Conservation (phyloP, 2,888 invertebrate genomes). For the Philaethria dido region DNA sequence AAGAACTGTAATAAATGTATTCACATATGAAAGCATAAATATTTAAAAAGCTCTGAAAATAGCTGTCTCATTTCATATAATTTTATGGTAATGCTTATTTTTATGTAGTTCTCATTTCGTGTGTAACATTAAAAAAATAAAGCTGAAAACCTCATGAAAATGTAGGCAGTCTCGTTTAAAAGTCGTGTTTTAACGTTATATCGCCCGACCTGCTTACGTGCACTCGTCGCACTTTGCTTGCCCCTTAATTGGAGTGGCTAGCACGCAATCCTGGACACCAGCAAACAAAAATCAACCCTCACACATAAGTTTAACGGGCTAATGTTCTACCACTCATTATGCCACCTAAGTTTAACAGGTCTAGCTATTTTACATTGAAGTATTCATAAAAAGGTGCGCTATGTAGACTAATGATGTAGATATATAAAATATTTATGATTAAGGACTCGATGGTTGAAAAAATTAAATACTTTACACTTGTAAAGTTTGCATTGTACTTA, state of each 20-base stretch:
- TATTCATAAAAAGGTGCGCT: constrained; percentile 67
- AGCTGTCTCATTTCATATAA: constrained; percentile 28
- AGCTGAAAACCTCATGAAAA: constrained; percentile 43
- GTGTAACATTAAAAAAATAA: constrained; percentile 33
- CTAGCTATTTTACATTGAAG: constrained; percentile 67
- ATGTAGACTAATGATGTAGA: constrained; percentile 48
- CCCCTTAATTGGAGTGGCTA: constrained; percentile 77
- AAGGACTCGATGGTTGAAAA: constrained; percentile 15
- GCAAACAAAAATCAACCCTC: constrained; percentile 68
- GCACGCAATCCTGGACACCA: constrained; percentile 63
- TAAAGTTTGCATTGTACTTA: neutral
- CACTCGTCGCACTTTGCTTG: constrained; percentile 73
- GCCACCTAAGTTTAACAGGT: constrained; percentile 60
- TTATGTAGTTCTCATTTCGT: constrained; percentile 31
- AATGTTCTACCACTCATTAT: constrained; percentile 57
- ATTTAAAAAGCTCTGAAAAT: constrained; percentile 28
- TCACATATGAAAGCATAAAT: constrained; percentile 15
- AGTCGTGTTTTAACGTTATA: constrained; percentile 75
- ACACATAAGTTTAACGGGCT: constrained; percentile 51
- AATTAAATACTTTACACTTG: constrained; percentile 10
- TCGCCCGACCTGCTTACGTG: constrained; percentile 73
- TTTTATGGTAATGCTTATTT: constrained; percentile 34
- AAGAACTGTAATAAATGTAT: constrained; percentile 13
- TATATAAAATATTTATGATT: constrained; percentile 25
- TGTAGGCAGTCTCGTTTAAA: constrained; percentile 66